Evolutionary conservation across 2,113 vertebrate genomes (phyloP).

Genomic region (Burhinus oedicnemus): DNA sequence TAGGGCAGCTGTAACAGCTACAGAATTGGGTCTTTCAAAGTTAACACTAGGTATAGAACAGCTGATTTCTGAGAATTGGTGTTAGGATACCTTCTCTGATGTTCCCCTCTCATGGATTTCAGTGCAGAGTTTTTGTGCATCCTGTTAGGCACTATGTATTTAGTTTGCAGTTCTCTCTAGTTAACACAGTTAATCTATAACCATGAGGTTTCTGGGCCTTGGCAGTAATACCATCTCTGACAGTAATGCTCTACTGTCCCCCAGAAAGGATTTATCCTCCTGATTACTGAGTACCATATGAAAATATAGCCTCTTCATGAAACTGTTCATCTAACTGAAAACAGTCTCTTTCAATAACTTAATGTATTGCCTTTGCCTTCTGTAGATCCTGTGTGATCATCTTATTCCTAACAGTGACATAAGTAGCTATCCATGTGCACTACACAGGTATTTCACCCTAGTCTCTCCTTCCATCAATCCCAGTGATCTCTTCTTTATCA

Average conservation of each 20-base stretch:
- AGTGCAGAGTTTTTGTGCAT: not conserved
- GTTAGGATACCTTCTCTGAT: not conserved
- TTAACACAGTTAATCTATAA: not conserved
- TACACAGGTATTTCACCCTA: not conserved
- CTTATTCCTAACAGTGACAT: not conserved
- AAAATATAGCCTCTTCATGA: not conserved
- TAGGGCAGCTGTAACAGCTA: not conserved
- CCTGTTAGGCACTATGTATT: not conserved
- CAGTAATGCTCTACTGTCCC: not conserved
- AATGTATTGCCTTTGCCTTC: not conserved
- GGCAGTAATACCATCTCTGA: not conserved
- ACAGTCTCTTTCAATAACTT: not conserved
- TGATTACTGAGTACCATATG: not conserved
- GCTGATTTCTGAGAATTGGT: not conserved
- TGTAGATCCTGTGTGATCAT: not conserved
- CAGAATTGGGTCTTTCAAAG: not conserved
- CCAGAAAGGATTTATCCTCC: not conserved
- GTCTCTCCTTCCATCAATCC: not conserved
- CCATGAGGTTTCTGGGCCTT: not conserved
- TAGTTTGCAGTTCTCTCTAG: not conserved
- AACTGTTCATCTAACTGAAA: not conserved
- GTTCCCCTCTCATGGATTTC: not conserved
- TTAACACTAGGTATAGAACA: not conserved
- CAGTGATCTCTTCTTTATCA: not conserved
- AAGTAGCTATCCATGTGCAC: not conserved